Evolutionary conservation across 2,797 vertebrate species (phyloP).

Genomic region (Xenentodon cancila): DNA sequence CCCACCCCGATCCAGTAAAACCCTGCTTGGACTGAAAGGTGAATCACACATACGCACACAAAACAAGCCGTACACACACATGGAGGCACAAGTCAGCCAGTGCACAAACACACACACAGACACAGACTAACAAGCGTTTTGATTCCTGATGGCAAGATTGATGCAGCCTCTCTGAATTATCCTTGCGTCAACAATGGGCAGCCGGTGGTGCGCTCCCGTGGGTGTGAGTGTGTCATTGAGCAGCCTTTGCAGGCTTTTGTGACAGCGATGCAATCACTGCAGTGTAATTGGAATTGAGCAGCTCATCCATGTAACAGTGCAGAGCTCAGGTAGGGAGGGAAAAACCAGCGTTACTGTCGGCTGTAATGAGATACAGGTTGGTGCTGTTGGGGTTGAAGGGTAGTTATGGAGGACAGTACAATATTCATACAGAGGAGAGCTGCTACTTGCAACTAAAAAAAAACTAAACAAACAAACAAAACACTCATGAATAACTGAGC

Average conservation of each 20-base stretch:
- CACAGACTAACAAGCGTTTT: conserved; percentile 67
- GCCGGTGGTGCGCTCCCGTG: conserved; percentile 6
- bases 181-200: conserved; percentile 59
- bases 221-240: conserved; percentile 22
- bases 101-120: conserved; percentile 1
- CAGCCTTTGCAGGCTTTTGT: conserved; percentile 51
- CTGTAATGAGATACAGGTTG: conserved; percentile 45
- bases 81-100: no score
- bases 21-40: conserved; percentile 71
- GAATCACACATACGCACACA: conserved; percentile 37
- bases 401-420: not conserved
- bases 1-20: conserved; percentile 74
- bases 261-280: conserved; percentile 55
- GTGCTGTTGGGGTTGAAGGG: conserved; percentile 43
- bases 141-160: conserved; percentile 79
- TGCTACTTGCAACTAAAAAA: not conserved
- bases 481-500: conserved; percentile 20
- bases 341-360: conserved; percentile 32
- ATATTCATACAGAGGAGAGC: conserved; percentile 14
- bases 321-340: conserved; percentile 27
- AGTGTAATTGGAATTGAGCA: conserved; percentile 69
- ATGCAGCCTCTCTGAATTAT: conserved; percentile 61
- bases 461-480: not conserved
- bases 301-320: conserved; percentile 45
- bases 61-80: no score